These are phyloP conservation scores for Pseudomugil tenellus DNA, from an alignment of 2,797 vertebrate species.

Conservation along the genomic window DNA sequence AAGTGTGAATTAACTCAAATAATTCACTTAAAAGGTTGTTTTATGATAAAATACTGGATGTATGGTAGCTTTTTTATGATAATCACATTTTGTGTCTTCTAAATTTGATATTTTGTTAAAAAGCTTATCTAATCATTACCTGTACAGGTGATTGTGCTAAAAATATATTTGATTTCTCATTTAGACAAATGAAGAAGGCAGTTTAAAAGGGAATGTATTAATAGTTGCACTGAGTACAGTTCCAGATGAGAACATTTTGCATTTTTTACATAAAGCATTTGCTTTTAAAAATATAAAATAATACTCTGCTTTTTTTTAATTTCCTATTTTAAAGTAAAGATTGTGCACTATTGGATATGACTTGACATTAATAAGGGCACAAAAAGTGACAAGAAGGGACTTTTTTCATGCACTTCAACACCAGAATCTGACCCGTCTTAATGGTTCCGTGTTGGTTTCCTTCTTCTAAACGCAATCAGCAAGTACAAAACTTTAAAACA, in stretches of 20 bases:
- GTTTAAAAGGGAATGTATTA: slow-evolving; percentile 20
- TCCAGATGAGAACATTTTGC: neutral
- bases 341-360: neutral
- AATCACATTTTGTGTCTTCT: slow-evolving; percentile 13
- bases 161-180: slow-evolving; percentile 18
- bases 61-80: neutral
- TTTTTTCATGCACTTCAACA: no score
- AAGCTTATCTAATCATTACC: slow-evolving; percentile 6
- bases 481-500: no score
- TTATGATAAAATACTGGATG: neutral
- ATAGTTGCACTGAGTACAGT: slow-evolving; percentile 39
- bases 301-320: neutral
- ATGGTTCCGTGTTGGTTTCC: no score
- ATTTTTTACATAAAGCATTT: slow-evolving; percentile 1
- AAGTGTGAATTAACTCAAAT: no score
- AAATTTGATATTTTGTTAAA: slow-evolving; percentile 14
- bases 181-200: slow-evolving; percentile 15
- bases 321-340: neutral
- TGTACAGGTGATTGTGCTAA: slow-evolving; percentile 1
- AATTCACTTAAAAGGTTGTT: neutral
- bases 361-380: no score
- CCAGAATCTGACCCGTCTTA: no score
- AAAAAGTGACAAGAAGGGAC: no score
- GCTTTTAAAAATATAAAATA: slow-evolving; percentile 1
- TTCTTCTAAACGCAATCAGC: no score